Conservation (phyloP, 1,140 invertebrate species). For the Tenebrio molitor region DNA sequence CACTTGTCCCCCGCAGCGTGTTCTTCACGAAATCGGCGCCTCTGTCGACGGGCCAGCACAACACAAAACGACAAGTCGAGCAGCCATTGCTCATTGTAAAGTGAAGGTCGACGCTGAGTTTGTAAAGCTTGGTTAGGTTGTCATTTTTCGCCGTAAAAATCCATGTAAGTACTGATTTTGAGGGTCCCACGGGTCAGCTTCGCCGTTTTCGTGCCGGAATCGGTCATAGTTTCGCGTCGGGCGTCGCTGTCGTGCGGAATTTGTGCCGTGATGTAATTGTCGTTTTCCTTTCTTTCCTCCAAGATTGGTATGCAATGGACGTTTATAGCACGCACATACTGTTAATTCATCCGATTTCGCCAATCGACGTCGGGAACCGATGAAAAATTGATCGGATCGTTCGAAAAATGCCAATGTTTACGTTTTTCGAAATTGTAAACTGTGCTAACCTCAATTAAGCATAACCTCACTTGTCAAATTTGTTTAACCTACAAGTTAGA, state of each 20-base stretch:
- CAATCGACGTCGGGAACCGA: neutral
- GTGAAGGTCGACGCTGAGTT: constrained; percentile 63
- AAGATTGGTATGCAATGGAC: constrained; percentile 58
- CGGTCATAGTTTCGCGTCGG: neutral
- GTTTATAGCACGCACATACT: constrained; percentile 55
- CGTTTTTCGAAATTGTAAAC: constrained; percentile 61
- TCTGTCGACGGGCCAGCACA: constrained; percentile 19
- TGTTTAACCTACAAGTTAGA: constrained; percentile 57
- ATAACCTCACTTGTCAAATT: constrained; percentile 68
- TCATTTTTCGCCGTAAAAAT: constrained; percentile 48
- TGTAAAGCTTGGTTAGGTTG: constrained; percentile 62
- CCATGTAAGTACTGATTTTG: constrained; percentile 56
- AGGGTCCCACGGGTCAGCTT: neutral
- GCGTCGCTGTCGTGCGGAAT: neutral
- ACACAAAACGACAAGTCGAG: constrained; percentile 43
- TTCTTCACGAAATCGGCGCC: constrained; percentile 34
- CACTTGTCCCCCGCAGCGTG: neutral
- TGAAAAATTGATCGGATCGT: neutral
- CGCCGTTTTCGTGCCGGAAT: neutral
- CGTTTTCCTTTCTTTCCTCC: constrained; percentile 54
- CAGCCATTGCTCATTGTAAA: constrained; percentile 61
- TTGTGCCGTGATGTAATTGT: constrained; percentile 60
- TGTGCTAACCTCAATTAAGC: constrained; percentile 66
- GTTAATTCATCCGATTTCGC: no score
- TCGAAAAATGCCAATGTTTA: constrained; percentile 61